A percentile compares a stretch with the other conserved stretches of the same genome.
phyloP scores from a whole-genome alignment of 2,113 vertebrate genomes.

The Prietella phreatophila region DNA sequence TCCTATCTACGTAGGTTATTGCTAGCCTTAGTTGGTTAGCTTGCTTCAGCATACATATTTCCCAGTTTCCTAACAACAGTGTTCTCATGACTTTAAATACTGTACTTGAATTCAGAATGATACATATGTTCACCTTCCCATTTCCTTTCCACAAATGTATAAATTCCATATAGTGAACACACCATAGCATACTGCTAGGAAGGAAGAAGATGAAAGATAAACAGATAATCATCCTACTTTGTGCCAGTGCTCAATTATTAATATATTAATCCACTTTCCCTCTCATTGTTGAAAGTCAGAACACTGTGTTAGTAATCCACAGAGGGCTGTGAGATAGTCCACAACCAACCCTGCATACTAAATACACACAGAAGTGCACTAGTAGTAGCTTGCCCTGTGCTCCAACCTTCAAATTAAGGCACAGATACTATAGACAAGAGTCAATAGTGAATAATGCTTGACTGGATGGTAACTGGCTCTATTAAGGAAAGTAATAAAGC shows the following conservation, averaged over 20 bases:
- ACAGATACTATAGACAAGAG: background rate
- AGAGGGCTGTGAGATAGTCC: conserved; percentile 6
- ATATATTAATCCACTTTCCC: background rate
- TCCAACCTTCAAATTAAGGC: background rate
- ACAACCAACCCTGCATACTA: conserved; percentile 30
- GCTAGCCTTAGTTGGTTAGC: background rate
- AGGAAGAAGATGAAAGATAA: background rate
- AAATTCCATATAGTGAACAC: too few species aligned
- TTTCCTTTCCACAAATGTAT: background rate
- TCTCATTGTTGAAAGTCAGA: conserved; percentile 17
- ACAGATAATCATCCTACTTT: background rate
- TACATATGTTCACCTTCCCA: background rate
- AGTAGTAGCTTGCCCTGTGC: background rate
- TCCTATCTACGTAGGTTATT: background rate
- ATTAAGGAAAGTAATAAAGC: conserved; percentile 1
- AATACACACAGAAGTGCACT: background rate
- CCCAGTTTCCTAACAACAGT: background rate
- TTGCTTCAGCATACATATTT: background rate
- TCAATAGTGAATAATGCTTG: background rate
- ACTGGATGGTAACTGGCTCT: background rate
- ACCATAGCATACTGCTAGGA: background rate
- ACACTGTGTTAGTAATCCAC: conserved; percentile 6
- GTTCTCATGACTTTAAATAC: conserved; percentile 1
- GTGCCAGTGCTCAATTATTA: background rate
- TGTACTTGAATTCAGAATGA: background rate